Percentiles rank a stretch among this genome's conserved stretches.
These are phyloP conservation scores for Apteryx owenii DNA, from an alignment of 2,113 vertebrate species.

Conservation along the genomic window DNA sequence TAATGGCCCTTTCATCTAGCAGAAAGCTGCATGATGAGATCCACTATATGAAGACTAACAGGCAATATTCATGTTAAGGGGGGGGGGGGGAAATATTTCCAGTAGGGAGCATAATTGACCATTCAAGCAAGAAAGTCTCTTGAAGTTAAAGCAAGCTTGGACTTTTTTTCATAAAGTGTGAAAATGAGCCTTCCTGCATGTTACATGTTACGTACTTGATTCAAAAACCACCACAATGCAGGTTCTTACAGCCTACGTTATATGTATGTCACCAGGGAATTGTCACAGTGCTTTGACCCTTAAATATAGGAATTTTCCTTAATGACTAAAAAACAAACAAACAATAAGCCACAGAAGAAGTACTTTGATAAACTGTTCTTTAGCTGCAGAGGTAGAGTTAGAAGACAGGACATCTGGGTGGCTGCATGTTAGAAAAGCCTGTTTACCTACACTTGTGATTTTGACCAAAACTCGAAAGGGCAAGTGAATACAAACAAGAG, in stretches of 20 bases:
- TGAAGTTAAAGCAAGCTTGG: background rate
- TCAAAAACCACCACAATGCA: background rate
- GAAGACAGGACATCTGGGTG: background rate
- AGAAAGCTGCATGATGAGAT: background rate
- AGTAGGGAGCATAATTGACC: background rate
- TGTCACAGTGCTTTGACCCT: background rate
- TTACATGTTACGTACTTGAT: background rate
- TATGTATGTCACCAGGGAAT: background rate
- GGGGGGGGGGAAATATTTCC: background rate
- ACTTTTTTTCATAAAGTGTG: background rate
- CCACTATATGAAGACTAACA: background rate
- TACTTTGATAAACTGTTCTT: background rate
- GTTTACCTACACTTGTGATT: background rate
- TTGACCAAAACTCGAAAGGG: conserved; percentile 13
- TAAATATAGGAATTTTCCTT: background rate
- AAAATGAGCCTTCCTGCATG: background rate
- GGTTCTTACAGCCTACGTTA: background rate
- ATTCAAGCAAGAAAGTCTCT: background rate
- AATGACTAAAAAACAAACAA: background rate
- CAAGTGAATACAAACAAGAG: background rate
- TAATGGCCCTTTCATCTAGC: background rate
- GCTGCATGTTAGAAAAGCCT: background rate
- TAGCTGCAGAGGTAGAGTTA: background rate
- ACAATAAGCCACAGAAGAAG: background rate
- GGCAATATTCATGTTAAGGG: background rate